These are phyloP conservation scores for Orgyia antiqua DNA, from an alignment of 2,888 invertebrate species.

Conservation along the genomic window DNA sequence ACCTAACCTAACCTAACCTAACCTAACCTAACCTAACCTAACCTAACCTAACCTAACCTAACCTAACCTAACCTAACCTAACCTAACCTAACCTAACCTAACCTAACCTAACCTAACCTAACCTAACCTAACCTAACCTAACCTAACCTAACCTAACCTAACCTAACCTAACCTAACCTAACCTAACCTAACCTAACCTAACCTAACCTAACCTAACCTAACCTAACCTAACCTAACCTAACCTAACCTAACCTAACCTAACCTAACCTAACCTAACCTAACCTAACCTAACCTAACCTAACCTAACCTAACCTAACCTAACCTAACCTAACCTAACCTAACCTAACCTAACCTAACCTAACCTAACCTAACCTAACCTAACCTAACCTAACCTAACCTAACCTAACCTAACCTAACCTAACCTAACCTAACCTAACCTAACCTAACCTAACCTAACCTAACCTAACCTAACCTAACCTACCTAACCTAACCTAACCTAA, in stretches of 20 bases:
- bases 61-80: conserved; percentile 10
- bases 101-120: conserved; percentile 13
- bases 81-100: conserved; percentile 12
- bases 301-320: conserved; percentile 23
- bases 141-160: conserved; percentile 19
- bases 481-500: conserved; percentile 20
- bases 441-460: conserved; percentile 22
- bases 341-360: conserved; percentile 20
- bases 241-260: conserved; percentile 21
- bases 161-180: conserved; percentile 18
- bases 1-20: conserved; percentile 12
- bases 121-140: conserved; percentile 14
- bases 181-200: conserved; percentile 17
- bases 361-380: conserved; percentile 19
- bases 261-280: conserved; percentile 22
- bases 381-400: conserved; percentile 21
- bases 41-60: conserved; percentile 11
- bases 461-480: conserved; percentile 22
- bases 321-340: conserved; percentile 21
- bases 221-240: conserved; percentile 21
- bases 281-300: conserved; percentile 20
- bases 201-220: conserved; percentile 17
- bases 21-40: conserved; percentile 10
- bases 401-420: conserved; percentile 22
- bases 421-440: conserved; percentile 24